Conservation (phyloP, 2,113 vertebrate genomes). For the Columba livia region DNA sequence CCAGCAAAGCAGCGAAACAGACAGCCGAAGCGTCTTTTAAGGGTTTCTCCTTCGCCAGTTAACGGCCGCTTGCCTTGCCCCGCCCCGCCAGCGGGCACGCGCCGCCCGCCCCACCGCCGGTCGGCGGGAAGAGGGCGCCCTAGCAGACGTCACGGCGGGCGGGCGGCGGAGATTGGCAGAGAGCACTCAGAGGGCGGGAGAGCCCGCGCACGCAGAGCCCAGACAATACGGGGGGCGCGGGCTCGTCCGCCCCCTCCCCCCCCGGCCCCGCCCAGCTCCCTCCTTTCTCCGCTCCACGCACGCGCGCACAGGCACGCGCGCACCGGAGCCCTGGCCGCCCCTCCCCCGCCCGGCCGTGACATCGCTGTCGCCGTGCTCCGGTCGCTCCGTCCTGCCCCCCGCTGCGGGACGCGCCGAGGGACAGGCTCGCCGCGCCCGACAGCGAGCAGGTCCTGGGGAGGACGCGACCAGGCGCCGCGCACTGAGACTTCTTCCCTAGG, state of each 20-base stretch:
- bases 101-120: background rate
- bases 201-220: too few relatives aligned
- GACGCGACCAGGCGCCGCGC: background rate
- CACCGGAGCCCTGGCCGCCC: background rate
- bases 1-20: too few relatives aligned
- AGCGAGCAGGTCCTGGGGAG: background rate
- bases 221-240: background rate
- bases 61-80: too few relatives aligned
- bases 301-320: background rate
- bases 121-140: background rate
- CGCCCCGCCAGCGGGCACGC: too few relatives aligned
- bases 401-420: background rate
- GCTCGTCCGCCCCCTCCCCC: background rate
- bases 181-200: too few relatives aligned
- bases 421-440: background rate
- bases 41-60: too few relatives aligned
- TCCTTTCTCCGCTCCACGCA: background rate
- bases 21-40: too few relatives aligned
- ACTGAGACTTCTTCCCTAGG: background rate
- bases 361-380: background rate
- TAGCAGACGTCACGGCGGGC: background rate
- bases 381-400: background rate
- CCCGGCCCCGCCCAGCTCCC: too few relatives aligned
- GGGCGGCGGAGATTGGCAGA: background rate
- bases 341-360: background rate